These are phyloP conservation scores for Leptopilina drosophilae DNA, from an alignment of 2,888 invertebrate species.

Conservation along the genomic window DNA sequence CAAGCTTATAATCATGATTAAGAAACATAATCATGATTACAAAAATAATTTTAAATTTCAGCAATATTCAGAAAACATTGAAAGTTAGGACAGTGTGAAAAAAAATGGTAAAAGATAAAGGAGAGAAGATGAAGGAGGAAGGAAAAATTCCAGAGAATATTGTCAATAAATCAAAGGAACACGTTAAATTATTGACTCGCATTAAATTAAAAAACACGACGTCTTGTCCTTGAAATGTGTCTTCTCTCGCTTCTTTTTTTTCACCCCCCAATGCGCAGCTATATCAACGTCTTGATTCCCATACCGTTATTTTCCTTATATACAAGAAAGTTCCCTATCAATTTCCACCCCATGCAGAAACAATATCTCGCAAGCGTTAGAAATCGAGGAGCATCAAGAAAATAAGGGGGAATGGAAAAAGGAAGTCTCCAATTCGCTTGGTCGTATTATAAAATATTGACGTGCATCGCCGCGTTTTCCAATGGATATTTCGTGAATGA, in stretches of 20 bases:
- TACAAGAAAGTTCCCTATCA: conserved; percentile 61
- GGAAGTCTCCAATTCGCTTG: conserved; percentile 50
- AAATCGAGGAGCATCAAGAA: conserved; percentile 49
- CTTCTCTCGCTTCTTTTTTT: conserved; percentile 46
- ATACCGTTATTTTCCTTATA: conserved; percentile 57
- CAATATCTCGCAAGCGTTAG: conserved; percentile 62
- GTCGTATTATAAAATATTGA: conserved; percentile 64
- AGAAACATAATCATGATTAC: too few relatives aligned
- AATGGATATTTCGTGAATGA: conserved; percentile 61
- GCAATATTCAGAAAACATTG: too few relatives aligned
- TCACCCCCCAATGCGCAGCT: too few relatives aligned
- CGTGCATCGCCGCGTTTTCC: conserved; percentile 56
- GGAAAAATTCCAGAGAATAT: conserved; percentile 1
- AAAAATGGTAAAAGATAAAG: too few relatives aligned
- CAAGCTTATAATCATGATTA: too few relatives aligned
- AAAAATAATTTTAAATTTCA: too few relatives aligned
- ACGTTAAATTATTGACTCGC: conserved; percentile 70
- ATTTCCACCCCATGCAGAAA: conserved; percentile 63
- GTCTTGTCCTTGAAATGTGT: conserved; percentile 51
- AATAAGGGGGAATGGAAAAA: too few relatives aligned
- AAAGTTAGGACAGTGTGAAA: too few relatives aligned
- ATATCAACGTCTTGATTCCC: conserved; percentile 53
- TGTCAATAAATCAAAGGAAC: conserved; percentile 66
- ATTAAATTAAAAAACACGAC: conserved; percentile 68
- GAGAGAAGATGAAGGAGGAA: too few relatives aligned